These are phyloP conservation scores for Psophia crepitans DNA, from an alignment of 2,113 vertebrate genomes.

Conservation along the genomic window DNA sequence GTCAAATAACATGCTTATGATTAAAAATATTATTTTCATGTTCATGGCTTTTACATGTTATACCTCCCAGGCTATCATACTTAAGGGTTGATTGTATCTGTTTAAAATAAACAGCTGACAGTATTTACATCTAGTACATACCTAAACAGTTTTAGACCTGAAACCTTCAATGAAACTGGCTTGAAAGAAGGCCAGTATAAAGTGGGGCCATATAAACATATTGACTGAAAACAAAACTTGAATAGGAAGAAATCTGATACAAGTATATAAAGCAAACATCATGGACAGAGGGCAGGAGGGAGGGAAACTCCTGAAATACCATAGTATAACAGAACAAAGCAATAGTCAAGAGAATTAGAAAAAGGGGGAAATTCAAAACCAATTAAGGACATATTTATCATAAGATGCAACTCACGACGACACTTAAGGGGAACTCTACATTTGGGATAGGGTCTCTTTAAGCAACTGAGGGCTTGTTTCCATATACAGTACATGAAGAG, in stretches of 20 bases:
- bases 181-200: neutral
- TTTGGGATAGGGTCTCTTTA: neutral
- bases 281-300: neutral
- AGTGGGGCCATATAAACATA: neutral
- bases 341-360: neutral
- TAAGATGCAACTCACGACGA: neutral
- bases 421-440: neutral
- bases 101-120: neutral
- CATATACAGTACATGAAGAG: neutral
- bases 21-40: neutral
- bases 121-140: neutral
- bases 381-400: neutral
- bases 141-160: neutral
- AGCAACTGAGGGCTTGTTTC: neutral
- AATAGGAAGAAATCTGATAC: neutral
- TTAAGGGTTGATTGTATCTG: neutral
- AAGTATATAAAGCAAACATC: neutral
- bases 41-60: neutral
- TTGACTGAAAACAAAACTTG: neutral
- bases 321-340: neutral
- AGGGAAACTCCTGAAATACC: neutral
- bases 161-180: neutral
- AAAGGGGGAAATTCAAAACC: neutral
- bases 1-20: neutral
- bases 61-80: neutral